Evolutionary conservation across 2,888 invertebrate genomes (phyloP).

Genomic region (Pemphredon lugubris): DNA sequence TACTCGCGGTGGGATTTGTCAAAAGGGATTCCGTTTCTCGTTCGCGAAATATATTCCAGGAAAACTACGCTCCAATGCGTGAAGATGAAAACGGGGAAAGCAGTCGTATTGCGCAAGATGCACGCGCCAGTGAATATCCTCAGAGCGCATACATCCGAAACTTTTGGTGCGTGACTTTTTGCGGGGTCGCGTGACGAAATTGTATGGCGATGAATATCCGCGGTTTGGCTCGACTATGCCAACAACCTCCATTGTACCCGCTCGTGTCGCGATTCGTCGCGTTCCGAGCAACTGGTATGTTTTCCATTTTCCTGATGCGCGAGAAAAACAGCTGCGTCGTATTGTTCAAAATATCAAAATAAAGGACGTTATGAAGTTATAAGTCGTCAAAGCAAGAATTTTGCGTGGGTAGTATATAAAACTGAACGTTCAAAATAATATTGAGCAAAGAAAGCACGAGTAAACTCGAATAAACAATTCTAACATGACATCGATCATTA

Average conservation of each 20-base stretch:
- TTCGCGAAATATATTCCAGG: not conserved
- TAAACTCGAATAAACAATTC: too few species aligned
- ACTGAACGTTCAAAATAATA: too few species aligned
- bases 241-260: constrained; percentile 22
- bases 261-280: constrained; percentile 16
- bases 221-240: constrained; percentile 3
- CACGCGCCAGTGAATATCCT: constrained; percentile 30
- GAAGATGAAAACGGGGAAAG: constrained; percentile 1
- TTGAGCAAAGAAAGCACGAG: too few species aligned
- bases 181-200: constrained; percentile 44
- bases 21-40: not conserved
- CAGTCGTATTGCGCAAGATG: constrained; percentile 17
- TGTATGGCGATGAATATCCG: constrained; percentile 43
- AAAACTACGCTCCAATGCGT: not conserved
- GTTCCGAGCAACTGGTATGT: constrained; percentile 22
- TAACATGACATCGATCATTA: too few species aligned
- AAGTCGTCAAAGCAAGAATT: too few species aligned
- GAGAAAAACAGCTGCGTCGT: not conserved
- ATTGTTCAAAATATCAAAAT: too few species aligned
- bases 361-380: too few species aligned
- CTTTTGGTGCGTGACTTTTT: constrained; percentile 34
- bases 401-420: too few species aligned
- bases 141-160: constrained; percentile 27
- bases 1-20: not conserved
- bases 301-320: constrained; percentile 21